A percentile compares a stretch with the other conserved stretches of the same genome.
These are phyloP conservation scores for Bacillus rossius DNA, from an alignment of 1,140 invertebrate species.

Conservation along the genomic window DNA sequence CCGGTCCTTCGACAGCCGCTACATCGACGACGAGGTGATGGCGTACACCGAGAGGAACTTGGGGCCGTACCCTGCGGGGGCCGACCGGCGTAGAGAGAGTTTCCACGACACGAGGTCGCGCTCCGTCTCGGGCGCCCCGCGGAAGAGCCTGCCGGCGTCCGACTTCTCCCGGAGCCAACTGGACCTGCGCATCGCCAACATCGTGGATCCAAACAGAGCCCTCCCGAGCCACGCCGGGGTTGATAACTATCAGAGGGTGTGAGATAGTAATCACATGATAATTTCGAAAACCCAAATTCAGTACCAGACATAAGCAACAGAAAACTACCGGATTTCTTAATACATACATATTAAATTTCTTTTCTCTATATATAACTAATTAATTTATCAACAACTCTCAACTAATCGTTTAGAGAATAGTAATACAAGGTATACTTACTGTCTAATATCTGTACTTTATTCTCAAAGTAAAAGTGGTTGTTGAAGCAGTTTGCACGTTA, in stretches of 20 bases:
- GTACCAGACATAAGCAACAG: no score
- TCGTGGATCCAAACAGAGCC: constrained; percentile 9
- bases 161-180: background rate
- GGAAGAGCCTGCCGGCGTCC: background rate
- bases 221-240: constrained; percentile 1
- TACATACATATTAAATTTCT: no score
- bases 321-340: no score
- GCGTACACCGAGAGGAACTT: constrained; percentile 1
- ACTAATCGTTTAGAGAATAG: no score
- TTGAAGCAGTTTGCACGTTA: no score
- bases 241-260: constrained; percentile 14
- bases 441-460: no score
- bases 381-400: no score
- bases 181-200: background rate
- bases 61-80: background rate
- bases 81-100: constrained; percentile 8
- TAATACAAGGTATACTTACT: no score
- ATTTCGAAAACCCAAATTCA: no score
- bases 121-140: background rate
- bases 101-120: background rate
- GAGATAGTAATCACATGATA: background rate
- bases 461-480: no score
- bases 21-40: constrained; percentile 7
- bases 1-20: constrained; percentile 4
- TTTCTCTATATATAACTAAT: no score